Percentiles rank a stretch among this genome's conserved stretches.
Evolutionary conservation across 2,797 vertebrate species (phyloP).

Genomic region (Anguilla megastoma): DNA sequence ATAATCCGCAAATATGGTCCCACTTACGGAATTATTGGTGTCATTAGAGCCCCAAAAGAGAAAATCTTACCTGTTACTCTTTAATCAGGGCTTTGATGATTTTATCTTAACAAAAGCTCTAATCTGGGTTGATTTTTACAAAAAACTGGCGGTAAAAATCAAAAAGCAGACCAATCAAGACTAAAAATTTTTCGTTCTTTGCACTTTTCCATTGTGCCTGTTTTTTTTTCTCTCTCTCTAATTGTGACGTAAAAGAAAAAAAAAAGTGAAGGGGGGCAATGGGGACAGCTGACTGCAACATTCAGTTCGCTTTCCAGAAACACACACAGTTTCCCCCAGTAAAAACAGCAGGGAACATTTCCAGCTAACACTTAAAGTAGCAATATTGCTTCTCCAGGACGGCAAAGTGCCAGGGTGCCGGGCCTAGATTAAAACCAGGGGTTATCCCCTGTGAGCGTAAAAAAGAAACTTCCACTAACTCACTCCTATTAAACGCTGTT

Average conservation of each 20-base stretch:
- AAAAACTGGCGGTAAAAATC: conserved; percentile 50
- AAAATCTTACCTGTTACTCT: conserved; percentile 54
- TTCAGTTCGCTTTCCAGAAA: conserved; percentile 63
- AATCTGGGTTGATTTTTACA: conserved; percentile 47
- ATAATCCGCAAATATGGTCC: conserved; percentile 64
- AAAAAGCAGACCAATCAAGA: conserved; percentile 54
- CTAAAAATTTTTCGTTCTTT: conserved; percentile 31
- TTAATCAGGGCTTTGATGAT: conserved; percentile 65
- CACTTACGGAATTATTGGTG: conserved; percentile 63
- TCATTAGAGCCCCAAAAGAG: conserved; percentile 38
- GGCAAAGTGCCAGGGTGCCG: conserved; percentile 6
- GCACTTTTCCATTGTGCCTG: conserved; percentile 40
- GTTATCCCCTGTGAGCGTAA: conserved; percentile 41
- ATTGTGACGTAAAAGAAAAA: conserved; percentile 49
- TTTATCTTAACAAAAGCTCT: conserved; percentile 55
- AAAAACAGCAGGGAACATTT: conserved; percentile 74
- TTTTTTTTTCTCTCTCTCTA: conserved; percentile 15
- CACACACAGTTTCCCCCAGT: conserved; percentile 75
- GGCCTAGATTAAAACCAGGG: conserved; percentile 29
- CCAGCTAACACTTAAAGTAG: conserved; percentile 72
- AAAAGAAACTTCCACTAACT: conserved; percentile 41
- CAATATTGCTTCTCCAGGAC: conserved; percentile 55
- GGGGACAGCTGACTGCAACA: conserved; percentile 57
- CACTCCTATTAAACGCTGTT: conserved; percentile 33
- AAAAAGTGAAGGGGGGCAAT: conserved; percentile 27